Evolutionary conservation across 2,113 vertebrate genomes (phyloP), one percentile per base, ranked within the genome.

Genomic region (Ancistrus triradiatus): DNA sequence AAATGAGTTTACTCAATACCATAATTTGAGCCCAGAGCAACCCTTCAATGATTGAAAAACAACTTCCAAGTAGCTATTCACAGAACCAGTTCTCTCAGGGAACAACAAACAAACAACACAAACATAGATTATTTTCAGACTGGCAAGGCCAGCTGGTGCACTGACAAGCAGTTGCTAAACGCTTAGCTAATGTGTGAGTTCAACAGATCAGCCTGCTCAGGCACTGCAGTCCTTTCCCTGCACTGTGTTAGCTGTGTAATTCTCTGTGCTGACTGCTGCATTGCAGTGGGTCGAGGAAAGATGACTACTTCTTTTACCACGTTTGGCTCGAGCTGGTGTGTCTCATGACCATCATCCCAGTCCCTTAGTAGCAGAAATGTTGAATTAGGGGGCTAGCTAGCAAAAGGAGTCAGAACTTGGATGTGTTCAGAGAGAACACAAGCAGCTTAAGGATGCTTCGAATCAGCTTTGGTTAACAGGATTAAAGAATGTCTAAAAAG

Each of bases 61-160:
- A 55, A 37, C 35, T 14, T 44, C 22, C 21, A 18, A 24, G 40
- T 24, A 40, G 15, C 7, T 25, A 21, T 19, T 44, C 13, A 6
- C 35, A 11, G 14, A 37, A 37, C 27, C 27, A 7, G 3, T 7
- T 3, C 18, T 38, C 37, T 43, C 21, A 27, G 11, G 51, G 42
- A 35, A 64, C 22, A 59, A 50, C 35, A 63, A 58, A 50, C 46
- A 38, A 21, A 35, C 27, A 48, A 24, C 47, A 33, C 15, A 27
- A 63, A 21, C 27, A 17, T 47, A 25, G 53, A 70, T 58, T 48
- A 22, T 38, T 55, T 63, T 63, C 47, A 59, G 57, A 58, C 35
- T 19, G 49, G 62, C 27, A 25, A 37, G 43, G 35, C 59, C 53
- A 64, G 50, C 53, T 50, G 67, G 22, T 48, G 31, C 46, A 58